phyloP scores from a whole-genome alignment of 2,113 vertebrate species.

The Brachypodius melanocephalos region DNA sequence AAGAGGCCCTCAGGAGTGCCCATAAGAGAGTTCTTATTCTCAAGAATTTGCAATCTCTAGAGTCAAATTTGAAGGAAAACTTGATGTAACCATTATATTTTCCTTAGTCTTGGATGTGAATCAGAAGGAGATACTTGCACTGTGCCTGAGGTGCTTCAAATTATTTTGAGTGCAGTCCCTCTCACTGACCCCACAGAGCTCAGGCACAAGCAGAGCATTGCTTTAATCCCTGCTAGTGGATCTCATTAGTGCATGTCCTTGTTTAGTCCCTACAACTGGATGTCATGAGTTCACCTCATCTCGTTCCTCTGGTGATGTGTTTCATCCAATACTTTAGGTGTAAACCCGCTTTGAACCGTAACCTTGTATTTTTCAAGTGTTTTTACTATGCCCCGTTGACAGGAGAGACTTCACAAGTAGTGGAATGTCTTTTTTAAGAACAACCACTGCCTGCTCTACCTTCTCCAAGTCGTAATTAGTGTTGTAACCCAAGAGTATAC shows the following conservation, averaged over 20 bases:
- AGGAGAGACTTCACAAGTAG: neutral
- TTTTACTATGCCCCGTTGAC: neutral
- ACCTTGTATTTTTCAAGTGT: neutral
- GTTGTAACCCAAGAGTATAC: neutral
- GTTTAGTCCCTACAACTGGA: neutral
- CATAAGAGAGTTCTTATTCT: neutral
- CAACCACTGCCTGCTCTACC: neutral
- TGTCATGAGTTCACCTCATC: neutral
- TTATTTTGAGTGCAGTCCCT: neutral
- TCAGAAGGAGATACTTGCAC: neutral
- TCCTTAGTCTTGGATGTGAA: neutral
- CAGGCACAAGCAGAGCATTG: neutral
- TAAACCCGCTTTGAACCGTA: neutral
- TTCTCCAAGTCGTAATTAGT: neutral
- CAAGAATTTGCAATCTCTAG: neutral
- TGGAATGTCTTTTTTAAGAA: neutral
- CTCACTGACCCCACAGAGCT: neutral
- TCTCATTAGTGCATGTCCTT: neutral
- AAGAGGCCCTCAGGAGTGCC: no score
- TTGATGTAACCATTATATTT: neutral
- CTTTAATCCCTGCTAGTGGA: neutral
- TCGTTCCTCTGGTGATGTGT: neutral
- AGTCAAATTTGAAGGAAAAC: neutral
- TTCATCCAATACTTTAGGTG: neutral
- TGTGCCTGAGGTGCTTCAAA: neutral